Evolutionary conservation across 2,888 invertebrate genomes (phyloP), one percentile per base, ranked within the genome.

Genomic region (Apoderus coryli): DNA sequence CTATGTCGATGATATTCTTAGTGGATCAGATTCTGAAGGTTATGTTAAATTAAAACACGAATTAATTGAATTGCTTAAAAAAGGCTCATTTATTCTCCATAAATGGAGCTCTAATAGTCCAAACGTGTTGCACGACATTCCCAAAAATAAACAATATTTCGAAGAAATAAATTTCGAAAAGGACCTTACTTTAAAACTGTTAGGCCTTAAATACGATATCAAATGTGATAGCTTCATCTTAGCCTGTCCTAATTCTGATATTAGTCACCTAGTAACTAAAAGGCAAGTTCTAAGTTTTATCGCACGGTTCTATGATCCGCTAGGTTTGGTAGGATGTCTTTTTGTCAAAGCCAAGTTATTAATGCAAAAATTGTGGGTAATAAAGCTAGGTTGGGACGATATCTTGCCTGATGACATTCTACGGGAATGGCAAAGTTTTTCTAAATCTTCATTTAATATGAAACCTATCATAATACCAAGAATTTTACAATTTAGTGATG

Each of bases 1-100:
- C 11, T 37, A 39, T 28, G 37, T 39, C 9, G 37, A 39, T 30
- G 35, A 39, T 29, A 32, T 39, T 5, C 10, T 39, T n/a, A n/a
- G n/a, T n/a, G n/a, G n/a, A n/a, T n/a, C n/a, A n/a, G n/a, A n/a
- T n/a, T n/a, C n/a, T n/a, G n/a, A n/a, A n/a, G n/a, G n/a, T n/a
- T n/a, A n/a, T n/a, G n/a, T n/a, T n/a, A n/a, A n/a, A n/a, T n/a
- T n/a, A n/a, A n/a, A n/a, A n/a, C 11, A n/a, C 23, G 3, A 33
- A 29, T 11, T 35, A 10, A 25, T 33, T 3, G 22, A 28, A 10
- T 22, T 34, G 9, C 24, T 34, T 11, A 35, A 29, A 9, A 27
- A 26, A 12, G 22, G 28, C 3, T 3, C 10, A 6, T 33, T 35
- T 14, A 12, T 27, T 13, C 16, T 37, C 10, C 37, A 39, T 14